Evolutionary conservation across 2,797 vertebrate species (phyloP).

Genomic region (Melanotaenia trifasciata): DNA sequence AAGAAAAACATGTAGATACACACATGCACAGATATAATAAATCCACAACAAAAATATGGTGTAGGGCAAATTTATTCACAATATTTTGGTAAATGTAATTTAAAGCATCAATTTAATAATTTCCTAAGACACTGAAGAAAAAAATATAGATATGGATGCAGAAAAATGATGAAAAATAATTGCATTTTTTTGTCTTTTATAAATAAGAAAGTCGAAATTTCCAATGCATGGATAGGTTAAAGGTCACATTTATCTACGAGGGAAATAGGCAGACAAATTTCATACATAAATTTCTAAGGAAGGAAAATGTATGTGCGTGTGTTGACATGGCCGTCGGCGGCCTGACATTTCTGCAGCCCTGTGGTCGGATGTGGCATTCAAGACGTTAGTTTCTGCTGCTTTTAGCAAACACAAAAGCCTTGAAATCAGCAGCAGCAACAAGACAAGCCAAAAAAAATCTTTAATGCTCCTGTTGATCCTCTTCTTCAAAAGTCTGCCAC

Average conservation of each 20-base stretch:
- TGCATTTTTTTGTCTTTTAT: not conserved
- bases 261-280: constrained; percentile 14
- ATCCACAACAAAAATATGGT: not conserved
- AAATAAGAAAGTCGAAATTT: not conserved
- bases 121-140: not conserved
- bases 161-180: not conserved
- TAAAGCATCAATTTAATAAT: not conserved
- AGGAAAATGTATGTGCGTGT: not conserved
- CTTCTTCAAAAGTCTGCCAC: not conserved
- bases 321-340: constrained; percentile 20
- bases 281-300: constrained; percentile 1
- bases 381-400: constrained; percentile 30
- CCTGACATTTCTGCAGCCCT: constrained; percentile 65
- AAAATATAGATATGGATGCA: not conserved
- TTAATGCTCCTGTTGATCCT: not conserved
- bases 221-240: constrained; percentile 28
- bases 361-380: constrained; percentile 61
- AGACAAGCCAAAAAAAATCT: constrained; percentile 23
- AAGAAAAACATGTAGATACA: not conserved
- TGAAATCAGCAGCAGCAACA: constrained; percentile 21
- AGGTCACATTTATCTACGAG: constrained; percentile 28
- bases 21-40: not conserved
- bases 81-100: not conserved
- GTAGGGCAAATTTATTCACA: not conserved
- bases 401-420: constrained; percentile 24